Evolutionary conservation across 1,140 invertebrate genomes (phyloP), one percentile per base, ranked within the genome.

Genomic region (Carcinoscorpius rotundicauda): DNA sequence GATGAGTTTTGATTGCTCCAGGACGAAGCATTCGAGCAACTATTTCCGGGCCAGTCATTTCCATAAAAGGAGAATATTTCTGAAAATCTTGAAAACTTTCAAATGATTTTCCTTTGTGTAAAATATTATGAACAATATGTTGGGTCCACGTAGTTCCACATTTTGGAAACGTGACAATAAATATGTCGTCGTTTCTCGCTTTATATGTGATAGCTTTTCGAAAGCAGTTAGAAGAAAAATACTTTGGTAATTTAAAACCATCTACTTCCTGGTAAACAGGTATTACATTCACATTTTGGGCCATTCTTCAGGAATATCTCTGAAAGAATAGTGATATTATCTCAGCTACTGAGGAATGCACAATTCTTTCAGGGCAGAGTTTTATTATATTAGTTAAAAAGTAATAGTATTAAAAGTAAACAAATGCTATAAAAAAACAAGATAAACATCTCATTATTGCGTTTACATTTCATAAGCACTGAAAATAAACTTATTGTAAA

Each of bases 1-100:
- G 77, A 75, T 94, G 91, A n/a, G 86, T 85, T 70, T 89, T 88
- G 4, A 65, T 49, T 3, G 64, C 51, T 48, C 62, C 62, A 9
- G 61, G 59, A 50, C 52, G 11, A 29, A 62, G 49, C 65, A 67
- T 63, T 50, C 51, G 55, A n/a, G 52, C 8, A n/a, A 64, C 63
- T 4, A 6, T 59, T 61, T 64, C 57, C 9, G 10, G 4, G 11
- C 66, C 65, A 3, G 58, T 11, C 4, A 58, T 50, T 51, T 67
- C 66, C 10, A 69, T 58, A 55, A 50, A 67, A 10, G 65, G 65
- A 9, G 10, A 58, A 0, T 3, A 49, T 48, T n/a, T 52, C 0
- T 62, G 11, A 11, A 65, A 65, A 6, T 65, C 52, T 4, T 10
- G 9, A 6, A 49, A 5, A 3, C 63, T 11, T 4, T 61, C 60